These are phyloP conservation scores for Zaprionus gabonicus DNA, from an alignment of 1,140 invertebrate species.

Conservation along the genomic window DNA sequence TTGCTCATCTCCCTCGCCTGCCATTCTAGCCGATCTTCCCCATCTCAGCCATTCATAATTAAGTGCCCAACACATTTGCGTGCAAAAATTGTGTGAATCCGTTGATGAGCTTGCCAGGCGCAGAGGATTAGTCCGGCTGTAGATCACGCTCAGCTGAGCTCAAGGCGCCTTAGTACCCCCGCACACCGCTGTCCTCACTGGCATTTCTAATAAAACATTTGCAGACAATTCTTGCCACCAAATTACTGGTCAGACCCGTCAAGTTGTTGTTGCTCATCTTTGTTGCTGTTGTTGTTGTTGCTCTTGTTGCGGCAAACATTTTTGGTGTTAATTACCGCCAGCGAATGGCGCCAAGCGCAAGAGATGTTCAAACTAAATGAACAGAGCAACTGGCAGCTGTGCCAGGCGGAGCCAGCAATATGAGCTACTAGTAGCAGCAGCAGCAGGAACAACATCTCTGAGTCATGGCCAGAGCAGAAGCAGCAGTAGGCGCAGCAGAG, in stretches of 20 bases:
- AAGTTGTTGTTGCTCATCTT: slow-evolving; percentile 14
- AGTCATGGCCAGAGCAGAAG: slow-evolving; percentile 44
- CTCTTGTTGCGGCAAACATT: slow-evolving; percentile 39
- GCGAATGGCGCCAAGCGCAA: slow-evolving; percentile 59
- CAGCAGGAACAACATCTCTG: slow-evolving; percentile 16
- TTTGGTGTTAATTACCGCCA: slow-evolving; percentile 73
- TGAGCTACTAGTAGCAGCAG: slow-evolving; percentile 46
- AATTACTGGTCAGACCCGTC: slow-evolving; percentile 25
- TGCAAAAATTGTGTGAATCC: slow-evolving; percentile 79
- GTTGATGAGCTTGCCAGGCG: slow-evolving; percentile 53
- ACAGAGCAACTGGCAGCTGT: slow-evolving; percentile 34
- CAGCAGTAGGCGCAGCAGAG: slow-evolving; percentile 22
- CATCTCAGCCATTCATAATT: slow-evolving; percentile 42
- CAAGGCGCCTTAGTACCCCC: slow-evolving; percentile 25
- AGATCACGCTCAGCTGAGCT: slow-evolving; percentile 7
- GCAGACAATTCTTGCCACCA: slow-evolving; percentile 63
- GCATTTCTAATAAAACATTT: slow-evolving; percentile 77
- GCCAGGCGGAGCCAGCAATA: slow-evolving; percentile 40
- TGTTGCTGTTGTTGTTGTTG: slow-evolving; percentile 7
- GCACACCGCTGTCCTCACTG: slow-evolving; percentile 48
- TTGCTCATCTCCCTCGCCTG: not conserved
- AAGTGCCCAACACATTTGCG: slow-evolving; percentile 65
- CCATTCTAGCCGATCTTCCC: not conserved
- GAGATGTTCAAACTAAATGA: slow-evolving; percentile 46
- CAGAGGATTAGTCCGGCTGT: slow-evolving; percentile 15